Evolutionary conservation across 2,888 invertebrate genomes (phyloP).

Genomic region (Chelonus formosanus): DNA sequence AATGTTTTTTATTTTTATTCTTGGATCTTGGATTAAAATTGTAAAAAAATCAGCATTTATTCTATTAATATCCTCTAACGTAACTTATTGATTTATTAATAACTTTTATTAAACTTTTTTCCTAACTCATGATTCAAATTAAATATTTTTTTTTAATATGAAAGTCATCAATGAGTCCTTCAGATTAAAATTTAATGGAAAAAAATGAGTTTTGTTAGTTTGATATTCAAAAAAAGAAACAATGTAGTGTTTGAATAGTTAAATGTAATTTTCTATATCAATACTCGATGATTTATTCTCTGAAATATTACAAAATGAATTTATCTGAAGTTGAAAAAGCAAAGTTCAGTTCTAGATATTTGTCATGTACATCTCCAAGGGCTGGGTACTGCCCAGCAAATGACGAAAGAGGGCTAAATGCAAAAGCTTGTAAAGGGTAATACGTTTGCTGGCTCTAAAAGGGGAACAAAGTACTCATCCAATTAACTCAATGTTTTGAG

Average conservation of each 20-base stretch:
- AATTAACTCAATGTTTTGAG: conserved; percentile 61
- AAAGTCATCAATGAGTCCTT: too few relatives aligned
- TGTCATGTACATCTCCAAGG: conserved; percentile 11
- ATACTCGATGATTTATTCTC: background rate
- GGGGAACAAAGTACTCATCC: conserved; percentile 60
- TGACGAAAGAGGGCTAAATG: conserved; percentile 58
- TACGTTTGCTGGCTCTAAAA: conserved; percentile 48
- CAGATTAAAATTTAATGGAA: too few relatives aligned
- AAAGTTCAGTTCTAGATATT: conserved; percentile 38
- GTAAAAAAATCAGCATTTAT: too few relatives aligned
- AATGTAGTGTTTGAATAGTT: too few relatives aligned
- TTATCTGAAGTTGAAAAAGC: conserved; percentile 36
- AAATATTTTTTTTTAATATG: too few relatives aligned
- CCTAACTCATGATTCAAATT: too few relatives aligned
- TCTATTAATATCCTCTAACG: too few relatives aligned
- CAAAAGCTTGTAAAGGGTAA: conserved; percentile 62
- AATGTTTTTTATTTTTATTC: too few relatives aligned
- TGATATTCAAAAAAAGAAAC: background rate
- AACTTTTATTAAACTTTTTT: too few relatives aligned
- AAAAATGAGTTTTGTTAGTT: background rate
- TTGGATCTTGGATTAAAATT: too few relatives aligned
- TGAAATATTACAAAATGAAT: conserved; percentile 22
- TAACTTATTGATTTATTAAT: too few relatives aligned
- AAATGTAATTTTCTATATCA: too few relatives aligned
- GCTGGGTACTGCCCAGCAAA: conserved; percentile 39